Percentiles rank a stretch among this genome's conserved stretches.
phyloP scores from a whole-genome alignment of 1,140 invertebrate genomes.

The Maniola jurtina region DNA sequence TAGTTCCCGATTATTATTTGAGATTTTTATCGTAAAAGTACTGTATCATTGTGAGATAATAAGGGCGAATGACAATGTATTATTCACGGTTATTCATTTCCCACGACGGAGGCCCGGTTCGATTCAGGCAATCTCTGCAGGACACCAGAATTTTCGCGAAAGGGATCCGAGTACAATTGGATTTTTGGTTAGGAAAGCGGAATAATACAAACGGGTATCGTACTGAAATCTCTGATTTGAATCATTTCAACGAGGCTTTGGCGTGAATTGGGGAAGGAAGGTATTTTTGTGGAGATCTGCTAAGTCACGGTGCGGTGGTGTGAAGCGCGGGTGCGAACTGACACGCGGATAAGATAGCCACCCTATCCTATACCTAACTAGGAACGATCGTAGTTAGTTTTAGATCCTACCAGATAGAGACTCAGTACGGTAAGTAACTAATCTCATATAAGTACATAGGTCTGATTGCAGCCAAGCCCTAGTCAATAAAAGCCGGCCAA shows the following conservation, averaged over 20 bases:
- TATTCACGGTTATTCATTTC: constrained; percentile 74
- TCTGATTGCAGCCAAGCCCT: no score
- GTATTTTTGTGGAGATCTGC: constrained; percentile 54
- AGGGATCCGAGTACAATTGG: constrained; percentile 73
- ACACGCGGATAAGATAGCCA: background rate
- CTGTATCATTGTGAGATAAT: constrained; percentile 78
- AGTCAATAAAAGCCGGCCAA: no score
- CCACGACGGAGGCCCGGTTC: constrained; percentile 38
- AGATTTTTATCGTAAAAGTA: constrained; percentile 76
- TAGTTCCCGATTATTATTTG: constrained; percentile 60
- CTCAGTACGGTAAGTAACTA: no score
- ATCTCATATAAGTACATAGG: no score
- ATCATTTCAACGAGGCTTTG: constrained; percentile 69
- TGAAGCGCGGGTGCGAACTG: constrained; percentile 11
- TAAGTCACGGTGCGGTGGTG: constrained; percentile 45
- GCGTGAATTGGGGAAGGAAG: constrained; percentile 63
- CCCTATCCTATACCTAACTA: background rate
- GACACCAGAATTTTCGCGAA: constrained; percentile 69
- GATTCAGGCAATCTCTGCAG: constrained; percentile 74
- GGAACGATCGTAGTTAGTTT: no score
- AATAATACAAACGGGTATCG: constrained; percentile 77
- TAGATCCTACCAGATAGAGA: no score
- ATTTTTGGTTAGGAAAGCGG: constrained; percentile 77
- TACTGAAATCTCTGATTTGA: constrained; percentile 77
- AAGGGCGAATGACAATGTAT: constrained; percentile 77